Evolutionary conservation across 2,797 vertebrate genomes (phyloP), one percentile per base, ranked within the genome.

Genomic region (Sternotherus odoratus): DNA sequence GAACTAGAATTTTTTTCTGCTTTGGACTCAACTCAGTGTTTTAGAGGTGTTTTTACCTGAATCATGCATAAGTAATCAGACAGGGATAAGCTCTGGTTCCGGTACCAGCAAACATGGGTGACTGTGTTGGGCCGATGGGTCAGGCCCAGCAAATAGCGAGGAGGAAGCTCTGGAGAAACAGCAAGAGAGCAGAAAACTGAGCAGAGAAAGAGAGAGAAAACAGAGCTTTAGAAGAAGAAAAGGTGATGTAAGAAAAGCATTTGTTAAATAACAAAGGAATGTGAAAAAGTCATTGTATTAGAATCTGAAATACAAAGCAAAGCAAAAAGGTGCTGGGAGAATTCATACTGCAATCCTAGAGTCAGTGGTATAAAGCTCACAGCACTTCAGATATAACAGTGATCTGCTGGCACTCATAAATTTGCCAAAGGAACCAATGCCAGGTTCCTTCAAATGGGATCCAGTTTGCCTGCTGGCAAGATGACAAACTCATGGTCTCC

Each of bases 61-160:
- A 99, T 99, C 99, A 99, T 99, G 98, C 98, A 99, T 96, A 99
- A 98, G 97, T 99, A 99, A 98, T 99, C 99, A 97, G 97, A 98
- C 97, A 99, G 98, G 93, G 98, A 99, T n/a, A 99, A 98, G 97
- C 98, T 99, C 98, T 99, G 99, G 98, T 98, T 99, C 97, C 99
- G 98, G 97, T 99, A 99, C 99, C 99, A 99, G 97, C 99, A 99
- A 98, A 99, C 99, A 80, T 99, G 99, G 94, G 99, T 99, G 98
- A 99, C 98, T 97, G 99, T 99, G 98, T 99, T 99, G 96, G 99
- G 99, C 97, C 98, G 98, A 96, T 99, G 99, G 92, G 97, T 98
- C 98, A 99, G 98, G 98, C 99, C 98, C 85, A 99, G 98, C 93
- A 99, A 98, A 97, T 98, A 98, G 81, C 98, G 98, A 98, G 98